Evolutionary conservation across 2,888 invertebrate species (phyloP), one percentile per base, ranked within the genome.

Genomic region (Pemphredon lugubris): DNA sequence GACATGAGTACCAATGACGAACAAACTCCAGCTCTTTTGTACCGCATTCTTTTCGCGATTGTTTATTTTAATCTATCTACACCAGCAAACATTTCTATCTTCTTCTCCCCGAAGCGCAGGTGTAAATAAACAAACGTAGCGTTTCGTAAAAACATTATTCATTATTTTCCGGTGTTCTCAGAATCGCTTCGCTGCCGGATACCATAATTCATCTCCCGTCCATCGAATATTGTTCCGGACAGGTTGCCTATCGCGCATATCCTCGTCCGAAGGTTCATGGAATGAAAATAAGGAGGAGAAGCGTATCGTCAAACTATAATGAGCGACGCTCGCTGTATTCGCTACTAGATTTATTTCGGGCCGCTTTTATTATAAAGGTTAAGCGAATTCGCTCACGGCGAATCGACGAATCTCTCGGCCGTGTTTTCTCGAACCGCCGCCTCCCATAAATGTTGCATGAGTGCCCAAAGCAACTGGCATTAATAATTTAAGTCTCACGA

Each of bases 381-480:
- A 81, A 83, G 79, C 73, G 76, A 81, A 83, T 84, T 79, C 81
- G 77, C 67, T 67, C 55, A 47, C 55, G 61, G 53, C 75, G 75
- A 70, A 80, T 75, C 75, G 67, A 45, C 67, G 72, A 70, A 75
- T 78, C 72, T 72, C 58, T 73, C 54, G 65, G 23, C 26, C 67
- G 61, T 63, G 67, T 79, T 77, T 79, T 63, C 72, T 76, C 67
- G 64, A 70, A 67, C 51, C 47, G 39, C 57, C 57, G 51, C 58
- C 50, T 70, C 55, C 73, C 63, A 85, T 84, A 79, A 83, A 84
- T 84, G 78, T 85, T 84, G 58, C 74, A 84, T 82, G 85, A 83
- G 82, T 40, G 66, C 21, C 74, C 67, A 67, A 76, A 82, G 80
- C 65, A 70, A 60, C 69, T 48, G 75, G 65, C 78, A 83, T 84